phyloP scores from a whole-genome alignment of 2,797 vertebrate species.

The Pagetopsis macropterus region DNA sequence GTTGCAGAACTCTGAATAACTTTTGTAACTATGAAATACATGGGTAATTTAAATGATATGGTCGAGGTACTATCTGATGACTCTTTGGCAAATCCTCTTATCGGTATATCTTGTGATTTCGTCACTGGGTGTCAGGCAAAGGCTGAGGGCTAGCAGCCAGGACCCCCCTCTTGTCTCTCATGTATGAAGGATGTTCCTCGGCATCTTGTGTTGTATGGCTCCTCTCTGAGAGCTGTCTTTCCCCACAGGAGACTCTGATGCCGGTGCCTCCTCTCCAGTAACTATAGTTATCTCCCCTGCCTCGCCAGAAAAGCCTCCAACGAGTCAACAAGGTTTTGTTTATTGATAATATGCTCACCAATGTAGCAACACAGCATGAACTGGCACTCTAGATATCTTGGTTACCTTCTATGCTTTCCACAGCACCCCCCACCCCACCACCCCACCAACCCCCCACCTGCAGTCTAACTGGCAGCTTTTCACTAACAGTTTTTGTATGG shows the following conservation, averaged over 20 bases:
- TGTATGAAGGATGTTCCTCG: conserved; percentile 18
- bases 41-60: background rate
- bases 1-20: background rate
- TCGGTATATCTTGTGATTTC: background rate
- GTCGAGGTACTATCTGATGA: background rate
- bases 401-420: conserved; percentile 35
- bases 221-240: conserved; percentile 72
- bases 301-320: conserved; percentile 87
- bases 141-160: conserved; percentile 6
- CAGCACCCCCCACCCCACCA: conserved; percentile 2
- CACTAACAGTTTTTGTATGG: conserved; percentile 60
- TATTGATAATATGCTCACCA: conserved; percentile 70
- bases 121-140: background rate
- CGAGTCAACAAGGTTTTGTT: conserved; percentile 88
- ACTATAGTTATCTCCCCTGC: conserved; percentile 85
- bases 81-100: background rate
- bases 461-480: conserved; percentile 58
- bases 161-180: conserved; percentile 20
- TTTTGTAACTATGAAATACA: background rate
- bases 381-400: conserved; percentile 49
- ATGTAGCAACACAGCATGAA: conserved; percentile 68
- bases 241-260: conserved; percentile 81
- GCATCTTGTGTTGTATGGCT: conserved; percentile 33
- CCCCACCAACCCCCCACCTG: conserved; percentile 40
- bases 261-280: conserved; percentile 81